phyloP scores from a whole-genome alignment of 2,888 invertebrate species.

The Cordilura impudica region DNA sequence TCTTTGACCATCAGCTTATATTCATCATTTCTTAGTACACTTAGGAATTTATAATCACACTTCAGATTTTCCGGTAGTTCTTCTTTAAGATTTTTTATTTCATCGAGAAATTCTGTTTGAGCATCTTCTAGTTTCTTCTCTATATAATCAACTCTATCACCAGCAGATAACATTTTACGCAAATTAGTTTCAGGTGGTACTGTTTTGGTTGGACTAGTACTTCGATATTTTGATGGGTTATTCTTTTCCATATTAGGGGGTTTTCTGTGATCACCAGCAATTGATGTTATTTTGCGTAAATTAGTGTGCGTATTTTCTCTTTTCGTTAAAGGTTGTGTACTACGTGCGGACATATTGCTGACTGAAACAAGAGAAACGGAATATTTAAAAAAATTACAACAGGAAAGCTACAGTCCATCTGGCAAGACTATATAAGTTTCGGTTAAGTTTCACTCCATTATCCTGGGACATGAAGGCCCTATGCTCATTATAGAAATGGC shows the following conservation, averaged over 20 bases:
- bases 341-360: conserved; percentile 53
- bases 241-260: too few relatives aligned
- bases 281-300: conserved; percentile 56
- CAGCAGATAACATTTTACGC: conserved; percentile 57
- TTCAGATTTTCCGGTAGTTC: conserved; percentile 9
- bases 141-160: conserved; percentile 52
- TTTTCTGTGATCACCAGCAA: conserved; percentile 64
- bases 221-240: too few relatives aligned
- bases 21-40: conserved; percentile 59
- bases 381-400: too few relatives aligned
- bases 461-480: too few relatives aligned
- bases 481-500: too few relatives aligned
- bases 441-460: too few relatives aligned
- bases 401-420: too few relatives aligned
- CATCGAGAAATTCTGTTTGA: conserved; percentile 65
- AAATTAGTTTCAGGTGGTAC: too few relatives aligned
- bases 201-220: too few relatives aligned
- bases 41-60: conserved; percentile 65
- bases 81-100: conserved; percentile 42
- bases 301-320: conserved; percentile 17
- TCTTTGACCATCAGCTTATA: conserved; percentile 63
- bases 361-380: too few relatives aligned
- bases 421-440: too few relatives aligned
- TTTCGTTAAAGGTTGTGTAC: conserved; percentile 21
- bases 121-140: conserved; percentile 51